phyloP scores from a whole-genome alignment of 53 echinoderm and acorn worm genomes.

The Holothuria leucospilota region DNA sequence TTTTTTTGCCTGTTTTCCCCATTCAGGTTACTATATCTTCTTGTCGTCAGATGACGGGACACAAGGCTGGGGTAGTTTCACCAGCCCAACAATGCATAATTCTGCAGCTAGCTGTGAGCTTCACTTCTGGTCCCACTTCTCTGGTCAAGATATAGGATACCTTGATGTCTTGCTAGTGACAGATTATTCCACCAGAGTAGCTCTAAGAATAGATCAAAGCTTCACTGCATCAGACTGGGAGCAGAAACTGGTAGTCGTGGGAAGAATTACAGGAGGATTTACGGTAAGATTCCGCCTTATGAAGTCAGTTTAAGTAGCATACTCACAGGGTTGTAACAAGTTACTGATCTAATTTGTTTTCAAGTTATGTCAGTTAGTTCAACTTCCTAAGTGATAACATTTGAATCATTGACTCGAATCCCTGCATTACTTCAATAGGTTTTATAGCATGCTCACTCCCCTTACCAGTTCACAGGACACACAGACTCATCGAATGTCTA shows the following conservation, averaged over 20 bases:
- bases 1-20: background rate
- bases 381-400: too few relatives aligned
- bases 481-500: too few relatives aligned
- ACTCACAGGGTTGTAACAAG: too few relatives aligned
- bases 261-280: slow-evolving; percentile 21
- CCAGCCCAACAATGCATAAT: slow-evolving; percentile 65
- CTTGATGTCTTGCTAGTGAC: slow-evolving; percentile 60
- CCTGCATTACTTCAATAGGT: too few relatives aligned
- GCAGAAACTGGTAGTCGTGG: background rate
- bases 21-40: slow-evolving; percentile 69
- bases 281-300: background rate
- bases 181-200: slow-evolving; percentile 17
- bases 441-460: too few relatives aligned
- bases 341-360: too few relatives aligned
- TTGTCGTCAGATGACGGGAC: slow-evolving; percentile 53
- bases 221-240: background rate
- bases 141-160: slow-evolving; percentile 67
- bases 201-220: background rate
- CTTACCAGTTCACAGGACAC: too few relatives aligned
- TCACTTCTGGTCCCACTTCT: slow-evolving; percentile 76
- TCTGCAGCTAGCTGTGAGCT: slow-evolving; percentile 73
- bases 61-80: slow-evolving; percentile 48
- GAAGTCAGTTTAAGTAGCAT: too few relatives aligned
- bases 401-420: too few relatives aligned
- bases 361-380: too few relatives aligned